Conservation (phyloP, 2,888 invertebrate genomes). For the Deilephila porcellus region DNA sequence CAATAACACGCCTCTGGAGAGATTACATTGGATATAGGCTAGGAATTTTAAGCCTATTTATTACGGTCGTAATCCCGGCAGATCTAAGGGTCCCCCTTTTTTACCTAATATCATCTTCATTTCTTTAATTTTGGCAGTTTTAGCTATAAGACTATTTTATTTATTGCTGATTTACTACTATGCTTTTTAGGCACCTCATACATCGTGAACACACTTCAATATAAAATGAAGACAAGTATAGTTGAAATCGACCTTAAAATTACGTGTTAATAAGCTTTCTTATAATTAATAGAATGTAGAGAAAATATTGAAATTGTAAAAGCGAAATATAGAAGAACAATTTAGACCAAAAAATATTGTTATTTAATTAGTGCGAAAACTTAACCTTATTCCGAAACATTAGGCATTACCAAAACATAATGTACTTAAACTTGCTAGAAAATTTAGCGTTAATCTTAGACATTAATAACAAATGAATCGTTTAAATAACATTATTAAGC, state of each 20-base stretch:
- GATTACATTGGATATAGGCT: neutral
- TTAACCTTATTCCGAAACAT: neutral
- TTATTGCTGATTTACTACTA: no score
- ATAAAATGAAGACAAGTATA: neutral
- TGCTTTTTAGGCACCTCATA: no score
- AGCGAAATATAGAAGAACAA: neutral
- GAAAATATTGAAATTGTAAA: neutral
- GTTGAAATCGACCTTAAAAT: slow-evolving; percentile 6
- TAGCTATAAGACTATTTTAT: no score
- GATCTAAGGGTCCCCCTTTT: neutral
- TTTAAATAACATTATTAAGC: no score
- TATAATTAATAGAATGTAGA: neutral
- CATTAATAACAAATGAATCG: no score
- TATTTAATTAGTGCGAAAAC: no score
- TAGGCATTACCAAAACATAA: neutral
- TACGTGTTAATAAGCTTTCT: slow-evolving; percentile 15
- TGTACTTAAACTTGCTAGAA: neutral
- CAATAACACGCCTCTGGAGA: neutral
- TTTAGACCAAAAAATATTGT: no score
- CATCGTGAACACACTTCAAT: no score
- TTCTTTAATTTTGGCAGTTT: no score
- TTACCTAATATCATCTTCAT: no score
- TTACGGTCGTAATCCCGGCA: neutral
- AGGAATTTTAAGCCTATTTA: neutral
- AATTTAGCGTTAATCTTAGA: no score